Base-by-base conservation (phyloP, 2,888 invertebrate genomes). In the Pseudoips prasinana region DNA sequence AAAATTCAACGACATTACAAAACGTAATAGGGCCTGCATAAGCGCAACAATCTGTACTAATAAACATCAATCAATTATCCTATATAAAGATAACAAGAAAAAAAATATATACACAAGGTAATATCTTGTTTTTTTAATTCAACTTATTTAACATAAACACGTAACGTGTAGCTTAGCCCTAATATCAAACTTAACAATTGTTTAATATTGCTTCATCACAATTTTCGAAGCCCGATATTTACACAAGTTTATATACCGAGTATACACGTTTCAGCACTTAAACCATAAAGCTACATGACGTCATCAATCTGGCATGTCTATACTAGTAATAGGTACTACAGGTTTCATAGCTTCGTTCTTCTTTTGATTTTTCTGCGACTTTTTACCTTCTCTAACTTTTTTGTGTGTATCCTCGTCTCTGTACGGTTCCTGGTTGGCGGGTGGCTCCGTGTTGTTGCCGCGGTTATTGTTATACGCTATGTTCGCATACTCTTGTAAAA, bases 401-500 rank as follows among this genome's bases (percentile, higher is more conserved):
- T 73, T 85, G n/a, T 58, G 64, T 7, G 72, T 68, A 22, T 81
- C 81, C 8, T 73, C 90, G 73, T 75, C 84, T 56, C 82, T 79
- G 74, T 82, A 87, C 25, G 83, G 90, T 68, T 88, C 89, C 62
- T 63, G 83, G 64, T 65, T 76, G 71, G 38, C 67, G 25, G 69
- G 83, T 35, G 70, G 86, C 50, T 75, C 90, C 1, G 70, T 64
- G n/a, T 80, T 58, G 14, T 57, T 77, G 22, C 70, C 67, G 55
- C n/a, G n/a, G 55, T 92, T 94, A 53, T 92, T 93, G 76, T 93
- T 94, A 80, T 99, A 99, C 3, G 98, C 97, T 57, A 99, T 98
- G 82, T 99, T 99, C 9, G 98, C 99, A 78, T 99, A 99, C 73
- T 99, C 98, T 90, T 98, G 98, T 25, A 99, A 90, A 46, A 98